Percentiles rank a stretch among this genome's conserved stretches.
phyloP scores from a whole-genome alignment of 2,113 vertebrate species.

The Okapia johnstoni region DNA sequence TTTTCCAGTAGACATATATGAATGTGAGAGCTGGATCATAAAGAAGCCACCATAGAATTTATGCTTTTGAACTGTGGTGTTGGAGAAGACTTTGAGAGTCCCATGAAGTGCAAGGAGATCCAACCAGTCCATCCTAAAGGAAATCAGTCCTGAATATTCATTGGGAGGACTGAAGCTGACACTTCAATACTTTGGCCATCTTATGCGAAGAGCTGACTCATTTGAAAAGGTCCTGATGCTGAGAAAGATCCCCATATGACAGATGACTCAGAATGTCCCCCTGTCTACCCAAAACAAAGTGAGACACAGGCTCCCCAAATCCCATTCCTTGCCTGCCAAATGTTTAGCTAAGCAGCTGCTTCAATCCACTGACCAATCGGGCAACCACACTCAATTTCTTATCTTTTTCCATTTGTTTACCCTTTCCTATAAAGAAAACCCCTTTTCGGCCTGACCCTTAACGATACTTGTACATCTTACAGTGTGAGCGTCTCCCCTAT shows the following conservation, averaged over 20 bases:
- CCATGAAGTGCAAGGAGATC: neutral
- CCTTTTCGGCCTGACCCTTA: neutral
- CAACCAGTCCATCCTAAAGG: neutral
- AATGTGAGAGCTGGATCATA: neutral
- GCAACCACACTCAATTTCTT: fast-evolving
- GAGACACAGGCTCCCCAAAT: neutral
- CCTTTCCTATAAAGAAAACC: neutral
- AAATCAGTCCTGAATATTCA: neutral
- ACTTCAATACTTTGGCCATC: neutral
- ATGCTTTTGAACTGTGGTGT: neutral
- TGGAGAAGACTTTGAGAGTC: neutral
- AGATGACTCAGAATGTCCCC: neutral
- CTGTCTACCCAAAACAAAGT: neutral
- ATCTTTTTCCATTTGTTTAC: neutral
- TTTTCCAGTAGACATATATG: neutral
- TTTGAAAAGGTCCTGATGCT: neutral
- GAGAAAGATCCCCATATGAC: neutral
- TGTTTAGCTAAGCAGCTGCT: neutral
- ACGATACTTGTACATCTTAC: fast-evolving
- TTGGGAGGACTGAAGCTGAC: neutral
- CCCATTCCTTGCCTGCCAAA: neutral
- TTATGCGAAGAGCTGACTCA: neutral
- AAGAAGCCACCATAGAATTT: neutral
- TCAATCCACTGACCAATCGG: neutral
- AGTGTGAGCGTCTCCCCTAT: no score